Evolutionary conservation across 2,888 invertebrate species (phyloP).

Genomic region (Masnerella sp.): DNA sequence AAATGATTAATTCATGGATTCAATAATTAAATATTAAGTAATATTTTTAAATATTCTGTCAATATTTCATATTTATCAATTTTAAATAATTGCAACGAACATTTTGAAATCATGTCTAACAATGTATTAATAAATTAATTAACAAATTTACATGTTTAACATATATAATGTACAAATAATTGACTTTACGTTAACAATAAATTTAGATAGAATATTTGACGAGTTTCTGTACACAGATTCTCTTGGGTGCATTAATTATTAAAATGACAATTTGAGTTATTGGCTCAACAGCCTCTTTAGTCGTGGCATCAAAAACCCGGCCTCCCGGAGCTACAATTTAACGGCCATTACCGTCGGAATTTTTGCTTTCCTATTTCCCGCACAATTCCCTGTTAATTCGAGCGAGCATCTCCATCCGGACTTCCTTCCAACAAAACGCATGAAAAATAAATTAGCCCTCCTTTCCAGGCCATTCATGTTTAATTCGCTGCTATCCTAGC

Average conservation of each 20-base stretch:
- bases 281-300: slow-evolving; percentile 31
- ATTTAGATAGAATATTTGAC: no score
- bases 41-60: no score
- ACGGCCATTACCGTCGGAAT: slow-evolving; percentile 27
- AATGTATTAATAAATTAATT: no score
- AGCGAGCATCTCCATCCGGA: slow-evolving; percentile 23
- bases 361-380: slow-evolving; percentile 8
- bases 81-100: no score
- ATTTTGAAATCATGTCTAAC: no score
- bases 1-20: no score
- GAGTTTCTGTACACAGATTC: slow-evolving; percentile 16
- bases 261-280: slow-evolving; percentile 43
- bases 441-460: slow-evolving; percentile 34
- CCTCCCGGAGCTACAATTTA: slow-evolving; percentile 33
- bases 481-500: slow-evolving; percentile 19
- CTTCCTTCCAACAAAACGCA: slow-evolving; percentile 27
- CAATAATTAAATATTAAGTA: no score
- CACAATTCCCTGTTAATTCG: slow-evolving; percentile 38
- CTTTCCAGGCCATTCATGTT: slow-evolving; percentile 18
- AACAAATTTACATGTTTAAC: no score
- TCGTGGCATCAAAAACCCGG: slow-evolving; percentile 3
- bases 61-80: no score
- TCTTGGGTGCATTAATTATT: slow-evolving; percentile 39
- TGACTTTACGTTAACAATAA: no score
- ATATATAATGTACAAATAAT: no score